Evolutionary conservation across 2,113 vertebrate species (phyloP).

Genomic region (Columbina picui): DNA sequence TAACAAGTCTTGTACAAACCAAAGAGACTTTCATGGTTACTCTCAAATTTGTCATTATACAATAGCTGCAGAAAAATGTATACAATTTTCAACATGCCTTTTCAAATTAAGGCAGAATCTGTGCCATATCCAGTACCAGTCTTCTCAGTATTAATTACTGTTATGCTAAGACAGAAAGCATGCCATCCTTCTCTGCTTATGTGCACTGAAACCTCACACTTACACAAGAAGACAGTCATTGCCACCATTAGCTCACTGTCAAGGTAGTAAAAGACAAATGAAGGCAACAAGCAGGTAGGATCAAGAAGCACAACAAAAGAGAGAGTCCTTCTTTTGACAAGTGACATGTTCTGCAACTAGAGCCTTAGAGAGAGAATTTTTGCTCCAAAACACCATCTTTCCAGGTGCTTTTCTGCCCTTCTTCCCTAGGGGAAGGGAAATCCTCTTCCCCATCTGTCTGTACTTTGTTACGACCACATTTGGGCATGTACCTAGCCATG

Average conservation of each 20-base stretch:
- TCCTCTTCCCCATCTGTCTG: background rate
- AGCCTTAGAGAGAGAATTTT: background rate
- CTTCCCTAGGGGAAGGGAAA: background rate
- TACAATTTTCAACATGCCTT: background rate
- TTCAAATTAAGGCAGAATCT: background rate
- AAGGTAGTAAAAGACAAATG: background rate
- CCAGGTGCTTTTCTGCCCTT: background rate
- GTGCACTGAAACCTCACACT: background rate
- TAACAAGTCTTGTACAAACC: background rate
- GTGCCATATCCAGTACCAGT: background rate
- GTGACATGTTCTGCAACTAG: background rate
- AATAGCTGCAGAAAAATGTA: accelerated
- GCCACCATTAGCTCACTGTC: background rate
- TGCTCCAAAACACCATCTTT: background rate
- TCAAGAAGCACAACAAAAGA: background rate
- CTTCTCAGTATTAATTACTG: background rate
- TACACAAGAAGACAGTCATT: background rate
- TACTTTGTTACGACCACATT: background rate
- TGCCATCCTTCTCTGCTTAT: background rate
- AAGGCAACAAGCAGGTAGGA: background rate
- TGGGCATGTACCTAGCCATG: accelerated
- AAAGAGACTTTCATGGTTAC: background rate
- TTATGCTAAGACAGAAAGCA: background rate
- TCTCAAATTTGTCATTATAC: background rate
- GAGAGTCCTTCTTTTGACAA: background rate